Evolutionary conservation across 2,888 invertebrate species (phyloP).

Genomic region (Apamea epomidion): DNA sequence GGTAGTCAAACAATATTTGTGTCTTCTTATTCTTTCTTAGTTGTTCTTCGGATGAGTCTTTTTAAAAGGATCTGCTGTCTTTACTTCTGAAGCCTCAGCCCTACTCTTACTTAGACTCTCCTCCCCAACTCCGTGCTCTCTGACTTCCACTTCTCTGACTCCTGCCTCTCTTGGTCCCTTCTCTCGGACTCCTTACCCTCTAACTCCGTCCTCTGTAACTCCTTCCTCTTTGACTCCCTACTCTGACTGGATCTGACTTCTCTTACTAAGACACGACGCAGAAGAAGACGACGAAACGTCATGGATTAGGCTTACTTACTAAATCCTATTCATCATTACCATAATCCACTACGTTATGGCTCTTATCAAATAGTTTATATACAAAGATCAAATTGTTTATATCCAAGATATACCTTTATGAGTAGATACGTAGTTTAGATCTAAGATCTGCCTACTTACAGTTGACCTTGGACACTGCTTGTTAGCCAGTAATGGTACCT

Average conservation of each 20-base stretch:
- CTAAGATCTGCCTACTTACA: slow-evolving; percentile 46
- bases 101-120: no score
- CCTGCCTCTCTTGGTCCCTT: no score
- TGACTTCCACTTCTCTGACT: no score
- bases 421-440: slow-evolving; percentile 31
- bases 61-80: not conserved
- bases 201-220: no score
- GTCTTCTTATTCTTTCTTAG: not conserved
- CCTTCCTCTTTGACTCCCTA: not conserved
- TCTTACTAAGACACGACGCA: not conserved
- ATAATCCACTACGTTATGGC: not conserved
- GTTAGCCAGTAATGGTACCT: slow-evolving; percentile 35
- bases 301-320: not conserved
- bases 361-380: not conserved
- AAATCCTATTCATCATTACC: not conserved
- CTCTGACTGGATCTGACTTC: no score
- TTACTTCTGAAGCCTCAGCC: no score
- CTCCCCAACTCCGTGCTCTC: no score
- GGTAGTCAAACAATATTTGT: not conserved
- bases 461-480: slow-evolving; percentile 47
- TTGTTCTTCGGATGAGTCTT: not conserved
- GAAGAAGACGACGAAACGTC: not conserved
- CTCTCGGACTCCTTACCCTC: no score
- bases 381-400: slow-evolving; percentile 7
- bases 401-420: slow-evolving; percentile 8